These are phyloP conservation scores for Sarcophaga peregrina DNA, from an alignment of 1,140 invertebrate species.

Conservation along the genomic window DNA sequence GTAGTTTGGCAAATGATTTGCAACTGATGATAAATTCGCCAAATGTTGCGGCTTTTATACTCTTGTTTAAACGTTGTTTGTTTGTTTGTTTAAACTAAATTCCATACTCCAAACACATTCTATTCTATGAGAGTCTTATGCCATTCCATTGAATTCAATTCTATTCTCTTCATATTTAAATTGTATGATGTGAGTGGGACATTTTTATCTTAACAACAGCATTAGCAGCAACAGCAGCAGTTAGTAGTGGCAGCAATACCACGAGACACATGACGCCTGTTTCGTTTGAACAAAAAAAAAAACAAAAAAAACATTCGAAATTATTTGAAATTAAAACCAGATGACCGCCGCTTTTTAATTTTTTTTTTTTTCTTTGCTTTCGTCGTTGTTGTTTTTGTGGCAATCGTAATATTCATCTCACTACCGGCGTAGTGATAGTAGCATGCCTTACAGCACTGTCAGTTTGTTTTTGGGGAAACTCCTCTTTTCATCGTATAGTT, in stretches of 20 bases:
- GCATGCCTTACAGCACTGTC: neutral
- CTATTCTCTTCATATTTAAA: neutral
- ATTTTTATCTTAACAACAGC: neutral
- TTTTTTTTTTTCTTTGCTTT: no score
- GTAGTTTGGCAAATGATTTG: slow-evolving; percentile 49
- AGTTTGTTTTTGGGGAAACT: neutral
- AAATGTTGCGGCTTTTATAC: slow-evolving; percentile 43
- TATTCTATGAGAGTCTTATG: no score
- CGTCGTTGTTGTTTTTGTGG: no score
- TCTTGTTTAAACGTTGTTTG: neutral
- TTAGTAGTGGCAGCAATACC: neutral
- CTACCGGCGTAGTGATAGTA: slow-evolving; percentile 7
- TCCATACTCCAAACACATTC: no score
- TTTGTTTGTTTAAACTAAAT: no score
- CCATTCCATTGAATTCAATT: neutral
- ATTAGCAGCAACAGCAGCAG: no score
- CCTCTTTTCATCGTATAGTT: neutral
- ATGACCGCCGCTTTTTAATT: neutral
- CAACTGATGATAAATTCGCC: slow-evolving; percentile 55
- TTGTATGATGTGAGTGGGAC: neutral
- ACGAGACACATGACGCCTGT: slow-evolving; percentile 13
- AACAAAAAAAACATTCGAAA: neutral
- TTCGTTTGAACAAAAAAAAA: neutral
- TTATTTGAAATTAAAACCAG: slow-evolving; percentile 6
- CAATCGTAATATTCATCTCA: neutral